Evolutionary conservation across 2,113 vertebrate genomes (phyloP).

Genomic region (Zosterops pallidus): DNA sequence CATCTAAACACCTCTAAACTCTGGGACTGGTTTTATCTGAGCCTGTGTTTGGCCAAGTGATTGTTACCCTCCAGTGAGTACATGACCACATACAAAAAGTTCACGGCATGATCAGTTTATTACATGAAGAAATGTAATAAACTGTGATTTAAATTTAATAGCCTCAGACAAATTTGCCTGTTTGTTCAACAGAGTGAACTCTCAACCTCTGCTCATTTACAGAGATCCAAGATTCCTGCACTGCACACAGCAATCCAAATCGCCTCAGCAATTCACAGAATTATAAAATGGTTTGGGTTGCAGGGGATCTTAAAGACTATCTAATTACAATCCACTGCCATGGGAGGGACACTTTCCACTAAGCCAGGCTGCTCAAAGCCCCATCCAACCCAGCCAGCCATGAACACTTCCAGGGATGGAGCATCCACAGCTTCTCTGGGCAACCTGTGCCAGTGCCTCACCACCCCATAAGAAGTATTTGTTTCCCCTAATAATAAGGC

Average conservation of each 20-base stretch:
- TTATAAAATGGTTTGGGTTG: neutral
- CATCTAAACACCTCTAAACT: constrained; percentile 35
- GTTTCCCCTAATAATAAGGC: constrained; percentile 12
- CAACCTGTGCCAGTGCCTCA: neutral
- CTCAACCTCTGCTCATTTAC: neutral
- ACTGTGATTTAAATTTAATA: constrained; percentile 41
- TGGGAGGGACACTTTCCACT: neutral
- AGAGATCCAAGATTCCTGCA: neutral
- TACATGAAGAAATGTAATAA: constrained; percentile 29
- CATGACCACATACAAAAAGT: constrained; percentile 29
- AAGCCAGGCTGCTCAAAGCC: neutral
- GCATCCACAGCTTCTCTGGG: neutral
- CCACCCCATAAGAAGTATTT: neutral
- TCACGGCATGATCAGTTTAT: neutral
- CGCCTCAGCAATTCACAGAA: neutral
- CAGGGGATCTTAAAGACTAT: neutral
- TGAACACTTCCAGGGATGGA: neutral
- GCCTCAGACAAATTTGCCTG: neutral
- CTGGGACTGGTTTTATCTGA: constrained; percentile 9
- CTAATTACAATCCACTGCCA: neutral
- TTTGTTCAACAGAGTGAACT: constrained; percentile 18
- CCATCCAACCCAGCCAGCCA: neutral
- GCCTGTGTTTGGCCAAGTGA: neutral
- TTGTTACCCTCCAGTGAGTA: constrained; percentile 32
- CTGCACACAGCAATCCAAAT: neutral